Evolutionary conservation across 2,888 invertebrate species (phyloP).

Genomic region (Drosophila vallismaia): DNA sequence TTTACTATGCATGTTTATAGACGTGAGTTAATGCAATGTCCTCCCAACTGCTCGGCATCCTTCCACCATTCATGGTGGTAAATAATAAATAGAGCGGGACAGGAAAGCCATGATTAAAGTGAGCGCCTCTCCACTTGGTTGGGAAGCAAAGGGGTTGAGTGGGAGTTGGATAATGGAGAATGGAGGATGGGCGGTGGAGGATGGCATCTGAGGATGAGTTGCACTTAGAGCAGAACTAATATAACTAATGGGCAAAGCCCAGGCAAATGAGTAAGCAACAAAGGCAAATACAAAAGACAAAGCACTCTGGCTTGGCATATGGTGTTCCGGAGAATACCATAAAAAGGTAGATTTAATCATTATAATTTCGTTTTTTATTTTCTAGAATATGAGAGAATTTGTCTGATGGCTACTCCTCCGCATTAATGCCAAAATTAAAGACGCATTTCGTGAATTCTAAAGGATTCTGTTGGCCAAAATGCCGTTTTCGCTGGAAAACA

Average conservation of each 20-base stretch:
- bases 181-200: background rate
- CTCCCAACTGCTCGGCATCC: slow-evolving; percentile 15
- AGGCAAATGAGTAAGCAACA: slow-evolving; percentile 48
- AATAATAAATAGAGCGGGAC: slow-evolving; percentile 39
- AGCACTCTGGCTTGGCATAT: background rate
- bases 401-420: background rate
- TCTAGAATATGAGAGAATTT: background rate
- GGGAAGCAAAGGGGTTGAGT: background rate
- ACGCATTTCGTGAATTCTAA: slow-evolving; percentile 1
- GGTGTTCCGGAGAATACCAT: slow-evolving; percentile 6
- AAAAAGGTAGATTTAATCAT: slow-evolving; percentile 1
- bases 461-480: background rate
- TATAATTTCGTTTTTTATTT: background rate
- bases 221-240: slow-evolving; percentile 39
- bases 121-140: slow-evolving; percentile 13
- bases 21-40: slow-evolving; percentile 71
- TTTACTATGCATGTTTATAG: slow-evolving; percentile 61
- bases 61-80: slow-evolving; percentile 17
- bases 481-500: slow-evolving; percentile 10
- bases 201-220: slow-evolving; percentile 33
- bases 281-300: slow-evolving; percentile 1
- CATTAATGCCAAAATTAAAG: background rate
- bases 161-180: too few species aligned
- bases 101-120: slow-evolving; percentile 41
- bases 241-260: slow-evolving; percentile 41